phyloP scores from a whole-genome alignment of 2,797 vertebrate genomes.

The Chiloscyllium punctatum region DNA sequence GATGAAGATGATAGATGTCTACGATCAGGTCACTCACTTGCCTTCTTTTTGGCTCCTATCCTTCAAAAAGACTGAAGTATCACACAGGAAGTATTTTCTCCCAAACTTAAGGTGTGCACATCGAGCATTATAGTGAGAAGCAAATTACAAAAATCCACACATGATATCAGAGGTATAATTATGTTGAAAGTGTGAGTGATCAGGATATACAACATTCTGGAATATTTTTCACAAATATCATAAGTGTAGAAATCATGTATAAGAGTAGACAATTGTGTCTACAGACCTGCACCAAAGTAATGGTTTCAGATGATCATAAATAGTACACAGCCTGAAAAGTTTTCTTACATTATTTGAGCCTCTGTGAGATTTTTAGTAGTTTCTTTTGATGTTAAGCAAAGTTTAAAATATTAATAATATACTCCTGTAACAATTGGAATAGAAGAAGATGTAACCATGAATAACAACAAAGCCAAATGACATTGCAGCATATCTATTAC shows the following conservation, averaged over 20 bases:
- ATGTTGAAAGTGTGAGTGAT: not conserved
- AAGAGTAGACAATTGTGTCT: not conserved
- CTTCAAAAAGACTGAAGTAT: not conserved
- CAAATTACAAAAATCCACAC: not conserved
- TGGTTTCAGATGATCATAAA: not conserved
- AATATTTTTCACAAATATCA: not conserved
- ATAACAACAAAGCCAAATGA: not conserved
- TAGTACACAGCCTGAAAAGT: not conserved
- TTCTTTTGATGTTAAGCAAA: not conserved
- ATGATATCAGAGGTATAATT: not conserved
- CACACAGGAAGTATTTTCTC: not conserved
- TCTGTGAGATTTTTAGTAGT: not conserved
- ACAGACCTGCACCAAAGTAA: not conserved
- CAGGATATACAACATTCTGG: not conserved
- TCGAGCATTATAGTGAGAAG: not conserved
- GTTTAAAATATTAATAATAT: constrained; percentile 1
- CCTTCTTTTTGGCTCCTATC: not conserved
- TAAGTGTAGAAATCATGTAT: not conserved
- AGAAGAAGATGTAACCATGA: not conserved
- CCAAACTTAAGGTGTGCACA: not conserved
- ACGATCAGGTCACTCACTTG: not conserved
- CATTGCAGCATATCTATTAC: not conserved
- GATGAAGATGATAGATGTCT: not conserved
- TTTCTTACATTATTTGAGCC: not conserved
- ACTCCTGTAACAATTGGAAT: not conserved